Evolutionary conservation across 2,888 invertebrate genomes (phyloP), one percentile per base, ranked within the genome.

Genomic region (Coremacera marginata): DNA sequence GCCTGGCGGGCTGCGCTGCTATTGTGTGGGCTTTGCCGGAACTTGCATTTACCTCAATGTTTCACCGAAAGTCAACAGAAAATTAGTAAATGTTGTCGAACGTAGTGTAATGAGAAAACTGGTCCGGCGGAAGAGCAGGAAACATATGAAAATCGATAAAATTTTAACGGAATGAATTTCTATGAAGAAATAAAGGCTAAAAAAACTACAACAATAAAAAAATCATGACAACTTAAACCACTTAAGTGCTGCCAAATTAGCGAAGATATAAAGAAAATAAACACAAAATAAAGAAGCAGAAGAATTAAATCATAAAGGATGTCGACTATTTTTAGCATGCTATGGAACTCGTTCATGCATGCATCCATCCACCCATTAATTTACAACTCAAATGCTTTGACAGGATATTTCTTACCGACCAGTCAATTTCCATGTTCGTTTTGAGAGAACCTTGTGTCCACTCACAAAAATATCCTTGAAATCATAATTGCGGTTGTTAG

Each of bases 221-320:
- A 19, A 34, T 5, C n/a, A 22, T 37, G 19, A 37, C 19, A 8
- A n/a, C 37, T 44, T 34, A 67, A 67, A 34, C 67, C 67, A 34
- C 37, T 67, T 67, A 67, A 67, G 67, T 67, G 67, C 34, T 67
- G 67, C 67, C 67, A 67, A 67, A 67, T 67, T 67, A n/a, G 67
- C 22, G 4, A 67, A 67, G 67, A 67, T 37, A 67, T 67, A 34
- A 67, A 9, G 44, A 22, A 44, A 44, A 67, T 67, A 34, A 67
- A 22, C 37, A 67, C 19, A 65, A n/a, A 7, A 37, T 8, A 63
- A 63, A 63, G n/a, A n/a, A 65, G 19, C 5, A 44, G 14, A 22
- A 22, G 8, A 4, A 55, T 19, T 55, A 19, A 25, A 55, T 22
- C 19, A 22, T 22, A 55, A 55, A 25, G 55, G 27, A 27, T 14